These are phyloP conservation scores for Tetragonula clypearis DNA, from an alignment of 1,140 invertebrate species.

Conservation along the genomic window DNA sequence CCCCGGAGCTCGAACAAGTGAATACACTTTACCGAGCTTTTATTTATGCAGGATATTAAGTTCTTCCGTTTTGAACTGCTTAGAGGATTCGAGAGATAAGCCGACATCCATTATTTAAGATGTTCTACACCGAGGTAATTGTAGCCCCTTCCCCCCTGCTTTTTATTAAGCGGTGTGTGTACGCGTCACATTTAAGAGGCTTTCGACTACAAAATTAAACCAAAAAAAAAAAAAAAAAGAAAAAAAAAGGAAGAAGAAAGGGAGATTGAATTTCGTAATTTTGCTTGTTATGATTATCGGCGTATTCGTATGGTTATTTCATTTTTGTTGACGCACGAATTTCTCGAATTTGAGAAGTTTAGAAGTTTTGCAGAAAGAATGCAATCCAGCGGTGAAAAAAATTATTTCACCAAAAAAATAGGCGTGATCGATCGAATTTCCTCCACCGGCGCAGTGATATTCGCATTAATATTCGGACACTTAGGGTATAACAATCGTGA, in stretches of 20 bases:
- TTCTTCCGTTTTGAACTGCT: neutral
- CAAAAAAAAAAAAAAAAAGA: neutral
- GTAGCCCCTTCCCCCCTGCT: neutral
- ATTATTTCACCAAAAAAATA: neutral
- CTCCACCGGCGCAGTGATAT: too few species aligned
- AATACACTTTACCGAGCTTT: neutral
- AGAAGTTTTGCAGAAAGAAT: neutral
- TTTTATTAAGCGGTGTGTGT: neutral
- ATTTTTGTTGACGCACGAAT: neutral
- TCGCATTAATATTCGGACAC: too few species aligned
- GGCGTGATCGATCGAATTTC: neutral
- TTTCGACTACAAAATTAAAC: neutral
- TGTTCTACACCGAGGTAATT: neutral
- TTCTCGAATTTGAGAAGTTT: neutral
- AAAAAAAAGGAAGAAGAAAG: neutral
- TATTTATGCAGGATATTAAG: neutral
- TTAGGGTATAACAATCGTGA: too few species aligned
- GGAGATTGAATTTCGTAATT: neutral
- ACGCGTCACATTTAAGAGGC: neutral
- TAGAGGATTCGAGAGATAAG: conserved; percentile 1
- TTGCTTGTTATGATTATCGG: neutral
- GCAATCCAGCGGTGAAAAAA: neutral
- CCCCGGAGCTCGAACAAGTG: neutral
- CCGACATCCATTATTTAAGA: neutral
- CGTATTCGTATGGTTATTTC: neutral